Evolutionary conservation across 2,797 vertebrate genomes (phyloP), one percentile per base, ranked within the genome.

Genomic region (Hozukius guyotensis): DNA sequence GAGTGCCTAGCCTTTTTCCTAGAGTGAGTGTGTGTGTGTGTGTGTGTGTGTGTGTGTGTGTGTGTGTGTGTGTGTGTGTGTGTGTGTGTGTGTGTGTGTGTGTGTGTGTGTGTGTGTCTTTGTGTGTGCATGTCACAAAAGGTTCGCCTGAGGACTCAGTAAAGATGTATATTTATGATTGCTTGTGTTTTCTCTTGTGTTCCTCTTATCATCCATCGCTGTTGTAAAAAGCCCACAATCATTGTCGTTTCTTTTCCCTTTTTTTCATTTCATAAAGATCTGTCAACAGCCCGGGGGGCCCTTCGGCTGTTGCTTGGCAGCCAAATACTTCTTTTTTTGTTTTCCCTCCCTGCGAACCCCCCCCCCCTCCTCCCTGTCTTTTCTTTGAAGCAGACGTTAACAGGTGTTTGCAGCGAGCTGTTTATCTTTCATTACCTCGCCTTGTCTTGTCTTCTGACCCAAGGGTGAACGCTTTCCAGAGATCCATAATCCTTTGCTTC

Each of bases 381-480:
- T 95, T 96, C 95, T 96, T 96, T 95, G 95, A 96, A 95, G 94
- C 95, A 89, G 92, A 94, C 94, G 95, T 96, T 96, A 96, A 96
- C 96, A 96, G 95, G 95, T 96, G 96, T 96, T 95, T 95, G 95
- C 94, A 93, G 94, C 92, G 93, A 94, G 95, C 94, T 96, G 95
- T 96, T 96, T 93, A 93, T 95, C 93, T 96, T 95, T 95, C 94
- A 92, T 91, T 93, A 94, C 91, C 88, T 93, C 79, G 4, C 89
- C 93, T 94, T 95, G 90, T 94, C 91, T 95, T 95, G 95, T 95
- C 95, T 95, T 94, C 94, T 94, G 93, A 96, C 95, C 95, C 92
- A 94, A 93, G 94, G 94, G 94, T 94, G 93, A 95, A 88, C 90
- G 90, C 93, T 95, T 95, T 94, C 91, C 93, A 92, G 93, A 94